Conservation (phyloP, 2,113 vertebrate genomes). For the Rhinogobius similis region DNA sequence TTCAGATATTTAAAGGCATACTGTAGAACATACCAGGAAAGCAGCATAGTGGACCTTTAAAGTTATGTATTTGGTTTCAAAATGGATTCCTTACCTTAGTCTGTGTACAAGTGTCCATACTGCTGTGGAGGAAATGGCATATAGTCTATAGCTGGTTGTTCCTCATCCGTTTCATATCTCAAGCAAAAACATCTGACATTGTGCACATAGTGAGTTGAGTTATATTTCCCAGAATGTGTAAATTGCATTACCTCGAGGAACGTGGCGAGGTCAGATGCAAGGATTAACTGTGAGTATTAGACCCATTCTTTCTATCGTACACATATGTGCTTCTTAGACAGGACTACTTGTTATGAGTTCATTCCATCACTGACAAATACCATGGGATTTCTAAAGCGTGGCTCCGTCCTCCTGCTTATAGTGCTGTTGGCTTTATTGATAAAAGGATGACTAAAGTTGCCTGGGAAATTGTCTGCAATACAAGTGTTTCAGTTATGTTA, state of each 20-base stretch:
- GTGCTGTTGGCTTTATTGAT: constrained; percentile 25
- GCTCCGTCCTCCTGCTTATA: constrained; percentile 19
- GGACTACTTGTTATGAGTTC: constrained; percentile 52
- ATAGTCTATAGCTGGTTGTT: too few species aligned
- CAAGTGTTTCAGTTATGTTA: constrained; percentile 16
- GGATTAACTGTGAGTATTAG: constrained; percentile 64
- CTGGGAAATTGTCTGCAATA: constrained; percentile 5
- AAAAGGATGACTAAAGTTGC: constrained; percentile 22
- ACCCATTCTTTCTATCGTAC: constrained; percentile 44
- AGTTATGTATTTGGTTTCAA: too few species aligned
- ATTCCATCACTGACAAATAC: constrained; percentile 49
- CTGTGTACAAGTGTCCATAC: too few species aligned
- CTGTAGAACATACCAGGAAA: too few species aligned
- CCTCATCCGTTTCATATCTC: constrained; percentile 37
- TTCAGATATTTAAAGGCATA: too few species aligned
- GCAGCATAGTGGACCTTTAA: too few species aligned
- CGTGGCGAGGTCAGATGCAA: constrained; percentile 73
- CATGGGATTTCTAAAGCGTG: constrained; percentile 39
- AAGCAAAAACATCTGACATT: constrained; percentile 39
- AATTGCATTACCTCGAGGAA: constrained; percentile 71
- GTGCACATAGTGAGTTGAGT: constrained; percentile 19
- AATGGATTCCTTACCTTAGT: too few species aligned
- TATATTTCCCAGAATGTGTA: constrained; percentile 54
- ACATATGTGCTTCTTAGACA: constrained; percentile 34
- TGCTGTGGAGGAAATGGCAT: too few species aligned